Evolutionary conservation across 2,797 vertebrate genomes (phyloP), one percentile per base, ranked within the genome.

Genomic region (Gorsachius magnificus): DNA sequence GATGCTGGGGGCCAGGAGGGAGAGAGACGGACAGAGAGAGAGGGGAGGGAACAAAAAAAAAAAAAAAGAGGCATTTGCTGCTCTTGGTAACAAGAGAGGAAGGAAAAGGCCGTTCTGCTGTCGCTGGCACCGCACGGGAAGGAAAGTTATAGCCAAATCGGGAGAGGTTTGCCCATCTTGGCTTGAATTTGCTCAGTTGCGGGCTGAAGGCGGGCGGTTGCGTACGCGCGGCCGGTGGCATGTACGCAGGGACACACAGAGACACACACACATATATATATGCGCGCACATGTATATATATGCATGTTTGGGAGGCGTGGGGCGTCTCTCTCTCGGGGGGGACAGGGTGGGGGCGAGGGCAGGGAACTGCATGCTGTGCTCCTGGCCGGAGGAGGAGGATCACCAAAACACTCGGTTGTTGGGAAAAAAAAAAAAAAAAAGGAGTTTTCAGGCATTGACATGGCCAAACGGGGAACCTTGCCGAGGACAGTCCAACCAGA

Each of bases 401-500:
- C 90, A 96, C 96, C 97, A 97, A 91, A 97, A 98, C 97, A 95
- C 96, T 96, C 57, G 89, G 91, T 96, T 97, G 83, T 96, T 63
- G 20, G 93, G 35, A 96, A 21, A 92, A 95, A 95, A 70, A 96
- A 72, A 72, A 97, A 96, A 38, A 11, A 41, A 41, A 90, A 95
- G 68, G 83, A 96, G 94, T 98, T 96, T 97, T 98, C 98, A 99
- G 99, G 99, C 99, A 99, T 99, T 99, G 97, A 99, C 98, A 99
- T 99, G 99, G 99, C 99, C 99, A 99, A 97, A 99, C 98, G 97
- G 96, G 97, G 97, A 98, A 98, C 99, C 99, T 98, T 98, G 98
- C 99, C 87, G 99, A 98, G 99, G 98, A 98, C 98, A 98, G 98
- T 99, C 99, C 98, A 99, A 99, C 99, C 99, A 98, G 98, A 99